These are phyloP conservation scores for Megamerina dolium DNA, from an alignment of 2,888 invertebrate species.

Conservation along the genomic window DNA sequence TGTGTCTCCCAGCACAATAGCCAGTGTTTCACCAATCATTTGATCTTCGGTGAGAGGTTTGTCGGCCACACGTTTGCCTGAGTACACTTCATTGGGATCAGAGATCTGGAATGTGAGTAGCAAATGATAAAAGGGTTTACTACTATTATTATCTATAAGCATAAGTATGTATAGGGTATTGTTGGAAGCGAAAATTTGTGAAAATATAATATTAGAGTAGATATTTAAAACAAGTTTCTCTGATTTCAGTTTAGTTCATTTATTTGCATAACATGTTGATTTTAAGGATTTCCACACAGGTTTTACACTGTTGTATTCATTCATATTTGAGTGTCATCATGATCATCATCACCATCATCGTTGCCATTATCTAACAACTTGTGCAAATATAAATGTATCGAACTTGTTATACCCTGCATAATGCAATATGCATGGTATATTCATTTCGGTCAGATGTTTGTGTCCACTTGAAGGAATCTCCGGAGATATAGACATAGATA, in stretches of 20 bases:
- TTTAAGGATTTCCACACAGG: constrained; percentile 11
- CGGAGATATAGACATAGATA: no score
- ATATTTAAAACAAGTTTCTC: neutral
- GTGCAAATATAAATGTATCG: constrained; percentile 30
- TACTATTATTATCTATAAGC: neutral
- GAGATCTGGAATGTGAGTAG: no score
- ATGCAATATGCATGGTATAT: no score
- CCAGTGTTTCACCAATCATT: constrained; percentile 91
- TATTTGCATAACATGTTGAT: constrained; percentile 22
- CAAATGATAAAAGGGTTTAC: neutral
- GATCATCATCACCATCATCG: constrained; percentile 15
- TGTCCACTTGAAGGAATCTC: no score
- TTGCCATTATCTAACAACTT: constrained; percentile 31
- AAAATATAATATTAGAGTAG: neutral
- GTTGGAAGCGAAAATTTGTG: no score
- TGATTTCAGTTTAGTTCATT: neutral
- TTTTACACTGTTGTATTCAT: no score
- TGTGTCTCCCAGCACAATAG: constrained; percentile 84
- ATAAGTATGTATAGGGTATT: no score
- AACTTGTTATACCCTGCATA: no score
- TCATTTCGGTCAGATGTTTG: no score
- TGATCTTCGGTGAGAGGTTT: constrained; percentile 88
- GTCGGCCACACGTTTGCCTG: constrained; percentile 83
- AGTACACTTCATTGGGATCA: constrained; percentile 83
- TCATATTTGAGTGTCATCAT: constrained; percentile 18